Percentiles rank a stretch among this genome's conserved stretches.
Conservation (phyloP, 2,888 invertebrate genomes). For the Tetanocera ferruginea region DNA sequence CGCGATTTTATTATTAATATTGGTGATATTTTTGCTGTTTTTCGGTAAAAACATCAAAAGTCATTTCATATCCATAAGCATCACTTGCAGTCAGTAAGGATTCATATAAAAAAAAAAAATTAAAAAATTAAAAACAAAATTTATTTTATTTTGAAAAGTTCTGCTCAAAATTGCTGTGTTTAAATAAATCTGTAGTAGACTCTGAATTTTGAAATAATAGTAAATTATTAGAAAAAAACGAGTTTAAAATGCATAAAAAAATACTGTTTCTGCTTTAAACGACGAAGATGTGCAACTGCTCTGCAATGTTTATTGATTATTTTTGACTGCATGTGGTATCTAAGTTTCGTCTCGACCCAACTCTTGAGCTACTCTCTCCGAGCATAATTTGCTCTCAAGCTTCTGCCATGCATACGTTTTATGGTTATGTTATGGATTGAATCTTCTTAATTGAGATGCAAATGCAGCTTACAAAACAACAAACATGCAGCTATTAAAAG, state of each 20-base stretch:
- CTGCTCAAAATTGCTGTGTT: background rate
- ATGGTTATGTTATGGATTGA: too few species aligned
- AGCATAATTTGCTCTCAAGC: too few species aligned
- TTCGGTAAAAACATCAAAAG: background rate
- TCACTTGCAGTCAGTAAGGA: too few species aligned
- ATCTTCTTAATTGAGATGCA: too few species aligned
- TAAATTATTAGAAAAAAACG: too few species aligned
- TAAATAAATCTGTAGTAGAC: too few species aligned
- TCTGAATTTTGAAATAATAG: background rate
- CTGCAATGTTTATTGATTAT: conserved; percentile 16
- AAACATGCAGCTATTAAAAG: too few species aligned
- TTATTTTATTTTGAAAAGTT: background rate
- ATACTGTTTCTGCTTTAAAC: background rate
- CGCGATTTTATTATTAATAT: conserved; percentile 6
- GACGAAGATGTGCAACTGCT: background rate
- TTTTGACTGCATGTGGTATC: background rate
- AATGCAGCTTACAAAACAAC: too few species aligned
- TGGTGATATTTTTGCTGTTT: background rate
- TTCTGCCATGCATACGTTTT: too few species aligned
- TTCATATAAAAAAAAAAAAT: background rate
- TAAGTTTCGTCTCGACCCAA: too few species aligned
- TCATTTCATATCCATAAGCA: background rate
- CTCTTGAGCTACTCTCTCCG: too few species aligned
- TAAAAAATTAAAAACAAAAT: background rate
- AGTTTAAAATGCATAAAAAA: background rate